Base-by-base conservation (phyloP, 92 coral and sea anemone species). In the Umimayanthus kanabou region DNA sequence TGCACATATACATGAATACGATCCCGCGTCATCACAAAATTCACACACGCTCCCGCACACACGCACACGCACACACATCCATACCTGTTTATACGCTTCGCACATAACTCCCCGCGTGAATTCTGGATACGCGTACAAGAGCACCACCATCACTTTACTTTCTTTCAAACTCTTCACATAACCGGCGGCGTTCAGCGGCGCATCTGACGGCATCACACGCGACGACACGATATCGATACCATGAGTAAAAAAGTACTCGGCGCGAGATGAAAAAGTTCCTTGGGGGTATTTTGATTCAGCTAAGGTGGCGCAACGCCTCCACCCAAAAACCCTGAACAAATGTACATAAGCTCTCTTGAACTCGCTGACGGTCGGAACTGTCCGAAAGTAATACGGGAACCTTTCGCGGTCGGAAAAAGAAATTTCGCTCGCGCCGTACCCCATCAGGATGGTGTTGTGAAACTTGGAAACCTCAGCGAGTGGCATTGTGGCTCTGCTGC, bases 361-460 rank as follows among this genome's bases (percentile, higher is more conserved):
- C 82, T 92, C 97, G 76, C 91, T 94, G 22, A 92, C 75, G 55
- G 92, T 90, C 79, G 97, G 97, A 88, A 89, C 91, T 71, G 97
- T 94, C 79, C 95, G 95, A 85, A 92, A 94, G 73, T 88, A 94
- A 72, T 88, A 82, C 81, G 97, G 97, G 70, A 88, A 94, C 71
- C 82, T 89, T 73, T 82, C 74, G 43, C 97, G 91, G 53, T 92
- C 93, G 18, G 97, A 94, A 13, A 94, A 85, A 1, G 93, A 90
- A 39, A 94, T 92, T 79, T 94, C 97, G 89, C 89, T 94, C 13
- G 97, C 97, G 74, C 92, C 93, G 57, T 94, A 94, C 39, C 97
- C 95, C 97, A 94, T 89, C 29, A 94, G 87, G n/a, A 94, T 80
- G 50, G 92, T 91, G 84, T 94, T 94, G 78, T 89, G 92, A 84